phyloP scores from a whole-genome alignment of 2,113 vertebrate genomes.

The Trogon surrucura region DNA sequence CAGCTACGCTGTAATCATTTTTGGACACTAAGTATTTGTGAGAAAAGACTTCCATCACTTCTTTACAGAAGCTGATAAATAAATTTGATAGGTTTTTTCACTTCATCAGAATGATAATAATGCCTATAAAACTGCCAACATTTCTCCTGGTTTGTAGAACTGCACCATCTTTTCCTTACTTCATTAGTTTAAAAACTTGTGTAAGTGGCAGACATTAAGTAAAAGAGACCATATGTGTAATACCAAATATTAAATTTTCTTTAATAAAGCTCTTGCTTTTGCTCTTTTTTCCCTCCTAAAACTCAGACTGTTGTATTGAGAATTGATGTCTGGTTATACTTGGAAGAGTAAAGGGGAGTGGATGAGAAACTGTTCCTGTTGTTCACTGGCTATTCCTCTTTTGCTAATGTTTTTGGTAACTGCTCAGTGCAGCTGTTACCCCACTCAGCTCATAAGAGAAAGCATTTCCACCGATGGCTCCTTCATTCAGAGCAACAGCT shows the following conservation, averaged over 20 bases:
- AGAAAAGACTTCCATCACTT: background rate
- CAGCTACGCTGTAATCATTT: background rate
- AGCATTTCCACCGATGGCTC: background rate
- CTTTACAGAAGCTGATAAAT: background rate
- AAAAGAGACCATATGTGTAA: background rate
- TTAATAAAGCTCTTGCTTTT: background rate
- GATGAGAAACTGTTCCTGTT: background rate
- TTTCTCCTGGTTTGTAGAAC: background rate
- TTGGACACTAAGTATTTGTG: background rate
- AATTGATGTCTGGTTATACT: background rate
- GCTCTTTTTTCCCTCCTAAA: background rate
- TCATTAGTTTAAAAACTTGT: background rate
- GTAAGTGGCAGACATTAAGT: background rate
- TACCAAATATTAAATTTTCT: background rate
- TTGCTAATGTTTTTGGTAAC: background rate
- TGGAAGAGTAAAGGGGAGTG: background rate
- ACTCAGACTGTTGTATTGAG: background rate
- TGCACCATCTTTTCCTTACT: background rate
- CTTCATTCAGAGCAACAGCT: conserved; percentile 42
- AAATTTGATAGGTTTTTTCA: background rate
- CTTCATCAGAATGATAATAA: background rate
- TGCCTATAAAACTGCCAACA: background rate
- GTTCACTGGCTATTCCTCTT: background rate
- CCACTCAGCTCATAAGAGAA: background rate
- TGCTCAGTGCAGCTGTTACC: conserved; percentile 21